phyloP scores from a whole-genome alignment of 2,113 vertebrate species.

The Sturnira hondurensis region DNA sequence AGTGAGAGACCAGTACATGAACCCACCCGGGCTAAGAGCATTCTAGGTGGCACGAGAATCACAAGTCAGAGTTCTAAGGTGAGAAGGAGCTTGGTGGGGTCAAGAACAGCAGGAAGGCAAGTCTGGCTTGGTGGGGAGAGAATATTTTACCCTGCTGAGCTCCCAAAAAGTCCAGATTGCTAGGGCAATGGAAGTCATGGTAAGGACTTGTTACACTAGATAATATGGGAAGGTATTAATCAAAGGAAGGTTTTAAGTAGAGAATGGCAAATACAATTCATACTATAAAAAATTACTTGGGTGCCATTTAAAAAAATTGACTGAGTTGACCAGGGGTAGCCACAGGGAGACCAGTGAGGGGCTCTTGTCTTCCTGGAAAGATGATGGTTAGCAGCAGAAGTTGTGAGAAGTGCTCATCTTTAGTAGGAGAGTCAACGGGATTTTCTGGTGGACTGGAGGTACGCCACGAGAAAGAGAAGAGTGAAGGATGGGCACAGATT shows the following conservation, averaged over 20 bases:
- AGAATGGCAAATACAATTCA: neutral
- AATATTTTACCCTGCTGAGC: rapidly evolving
- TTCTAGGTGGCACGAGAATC: neutral
- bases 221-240: neutral
- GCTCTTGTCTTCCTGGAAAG: neutral
- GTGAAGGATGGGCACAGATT: neutral
- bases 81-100: neutral
- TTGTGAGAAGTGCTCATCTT: neutral
- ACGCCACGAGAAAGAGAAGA: neutral
- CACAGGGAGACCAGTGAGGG: neutral
- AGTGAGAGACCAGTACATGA: neutral
- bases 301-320: neutral
- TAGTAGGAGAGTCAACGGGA: neutral
- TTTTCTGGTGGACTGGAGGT: neutral
- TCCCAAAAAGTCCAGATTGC: neutral
- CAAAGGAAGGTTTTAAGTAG: neutral
- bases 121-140: neutral
- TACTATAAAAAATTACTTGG: neutral
- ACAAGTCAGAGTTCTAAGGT: neutral
- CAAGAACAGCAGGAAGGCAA: neutral
- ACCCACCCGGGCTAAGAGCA: neutral
- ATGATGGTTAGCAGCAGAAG: neutral
- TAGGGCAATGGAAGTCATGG: neutral
- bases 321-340: neutral
- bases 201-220: neutral